Percentiles rank a stretch among this genome's conserved stretches.
These are phyloP conservation scores for Acheta domesticus DNA, from an alignment of 2,888 invertebrate genomes.

Conservation along the genomic window DNA sequence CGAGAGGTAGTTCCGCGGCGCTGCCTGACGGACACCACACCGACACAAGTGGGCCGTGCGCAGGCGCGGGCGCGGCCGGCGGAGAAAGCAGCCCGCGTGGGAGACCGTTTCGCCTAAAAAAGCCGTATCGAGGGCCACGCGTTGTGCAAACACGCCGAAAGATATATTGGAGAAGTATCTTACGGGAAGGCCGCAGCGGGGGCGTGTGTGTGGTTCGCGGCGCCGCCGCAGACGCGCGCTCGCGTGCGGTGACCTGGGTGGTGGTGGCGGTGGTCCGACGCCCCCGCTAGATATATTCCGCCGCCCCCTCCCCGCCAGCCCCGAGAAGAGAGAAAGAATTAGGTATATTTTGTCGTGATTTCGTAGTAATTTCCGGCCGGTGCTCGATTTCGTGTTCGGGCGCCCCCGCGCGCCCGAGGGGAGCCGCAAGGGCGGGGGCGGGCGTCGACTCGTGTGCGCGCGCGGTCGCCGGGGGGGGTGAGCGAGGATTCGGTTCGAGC, in stretches of 20 bases:
- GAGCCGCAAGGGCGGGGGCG: no score
- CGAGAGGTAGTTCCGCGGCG: background rate
- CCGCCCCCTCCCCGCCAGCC: background rate
- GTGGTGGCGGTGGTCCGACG: background rate
- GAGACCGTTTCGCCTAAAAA: background rate
- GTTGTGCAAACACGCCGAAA: slow-evolving; percentile 9
- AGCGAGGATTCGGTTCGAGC: no score
- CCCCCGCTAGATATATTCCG: background rate
- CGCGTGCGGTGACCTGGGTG: background rate
- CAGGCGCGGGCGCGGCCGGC: background rate
- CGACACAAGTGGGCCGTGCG: background rate
- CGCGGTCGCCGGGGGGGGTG: no score
- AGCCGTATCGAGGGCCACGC: background rate
- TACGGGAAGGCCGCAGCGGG: background rate
- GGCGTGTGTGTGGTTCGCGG: no score
- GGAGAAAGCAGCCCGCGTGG: background rate
- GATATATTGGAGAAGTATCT: background rate
- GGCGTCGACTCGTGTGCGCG: no score
- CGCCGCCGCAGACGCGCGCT: background rate
- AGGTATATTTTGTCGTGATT: slow-evolving; percentile 18
- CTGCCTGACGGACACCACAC: background rate
- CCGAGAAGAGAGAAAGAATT: slow-evolving; percentile 1
- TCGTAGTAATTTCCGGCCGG: slow-evolving; percentile 9
- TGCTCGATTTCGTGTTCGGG: slow-evolving; percentile 7
- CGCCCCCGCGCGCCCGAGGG: no score